phyloP scores from a whole-genome alignment of 2,888 invertebrate species.

The Folsomia manolachei region DNA sequence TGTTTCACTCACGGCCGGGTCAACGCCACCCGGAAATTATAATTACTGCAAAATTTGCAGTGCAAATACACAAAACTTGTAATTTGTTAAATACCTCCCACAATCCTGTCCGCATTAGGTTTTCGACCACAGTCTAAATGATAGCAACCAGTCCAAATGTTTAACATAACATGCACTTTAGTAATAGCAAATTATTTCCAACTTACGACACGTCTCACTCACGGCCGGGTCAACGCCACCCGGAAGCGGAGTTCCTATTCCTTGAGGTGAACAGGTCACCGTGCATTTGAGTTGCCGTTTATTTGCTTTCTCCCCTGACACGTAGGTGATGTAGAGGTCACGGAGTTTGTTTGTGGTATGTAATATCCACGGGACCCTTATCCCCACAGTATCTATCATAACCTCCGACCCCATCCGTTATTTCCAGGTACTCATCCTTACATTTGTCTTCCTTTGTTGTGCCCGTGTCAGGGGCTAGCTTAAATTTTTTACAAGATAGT shows the following conservation, averaged over 20 bases:
- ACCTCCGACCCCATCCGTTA: slow-evolving; percentile 36
- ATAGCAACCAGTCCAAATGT: too few species aligned
- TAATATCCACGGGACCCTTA: slow-evolving; percentile 14
- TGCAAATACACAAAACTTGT: too few species aligned
- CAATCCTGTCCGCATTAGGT: slow-evolving; percentile 39
- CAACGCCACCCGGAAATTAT: slow-evolving; percentile 14
- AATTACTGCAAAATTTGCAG: too few species aligned
- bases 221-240: slow-evolving; percentile 21
- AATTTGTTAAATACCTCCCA: too few species aligned
- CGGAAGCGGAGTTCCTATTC: slow-evolving; percentile 18
- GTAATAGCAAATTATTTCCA: slow-evolving; percentile 3
- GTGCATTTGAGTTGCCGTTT: slow-evolving; percentile 29
- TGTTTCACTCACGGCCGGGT: slow-evolving; percentile 23
- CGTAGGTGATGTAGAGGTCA: slow-evolving; percentile 31
- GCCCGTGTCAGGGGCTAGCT: slow-evolving; percentile 12
- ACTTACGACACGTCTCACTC: slow-evolving; percentile 34
- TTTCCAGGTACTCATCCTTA: slow-evolving; percentile 38
- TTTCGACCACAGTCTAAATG: slow-evolving; percentile 40
- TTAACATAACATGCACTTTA: too few species aligned
- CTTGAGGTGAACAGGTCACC: slow-evolving; percentile 30
- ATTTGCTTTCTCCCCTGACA: slow-evolving; percentile 2
- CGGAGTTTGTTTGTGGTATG: slow-evolving; percentile 17
- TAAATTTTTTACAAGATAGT: slow-evolving; percentile 34
- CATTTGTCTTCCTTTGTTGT: slow-evolving; percentile 24
- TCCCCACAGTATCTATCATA: slow-evolving; percentile 31